Evolutionary conservation across 2,113 vertebrate genomes (phyloP).

Genomic region (Gallinago paraguaiae): DNA sequence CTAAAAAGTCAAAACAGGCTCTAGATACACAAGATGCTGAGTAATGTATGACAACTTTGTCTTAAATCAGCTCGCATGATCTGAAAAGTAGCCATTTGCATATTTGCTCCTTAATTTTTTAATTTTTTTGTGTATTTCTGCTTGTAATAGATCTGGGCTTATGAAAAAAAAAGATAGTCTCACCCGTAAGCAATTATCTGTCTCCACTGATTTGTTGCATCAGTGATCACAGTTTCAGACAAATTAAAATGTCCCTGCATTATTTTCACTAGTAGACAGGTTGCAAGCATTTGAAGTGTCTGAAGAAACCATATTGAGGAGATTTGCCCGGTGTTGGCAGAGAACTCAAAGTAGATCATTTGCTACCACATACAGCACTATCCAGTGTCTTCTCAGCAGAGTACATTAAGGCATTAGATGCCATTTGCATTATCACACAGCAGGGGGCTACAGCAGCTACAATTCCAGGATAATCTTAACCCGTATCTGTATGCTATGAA

Average conservation of each 20-base stretch:
- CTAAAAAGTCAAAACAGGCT: neutral
- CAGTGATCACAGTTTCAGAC: slow-evolving; percentile 1
- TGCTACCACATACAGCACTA: slow-evolving; percentile 5
- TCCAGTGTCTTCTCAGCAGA: neutral
- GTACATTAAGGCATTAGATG: slow-evolving; percentile 69
- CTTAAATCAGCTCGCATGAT: neutral
- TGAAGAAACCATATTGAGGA: neutral
- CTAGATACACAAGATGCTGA: neutral
- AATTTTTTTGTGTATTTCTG: neutral
- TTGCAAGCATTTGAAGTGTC: neutral
- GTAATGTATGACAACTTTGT: neutral
- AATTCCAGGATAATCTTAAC: slow-evolving; percentile 67
- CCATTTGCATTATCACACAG: slow-evolving; percentile 82
- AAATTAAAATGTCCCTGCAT: slow-evolving; percentile 12
- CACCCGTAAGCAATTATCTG: neutral
- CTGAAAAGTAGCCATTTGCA: neutral
- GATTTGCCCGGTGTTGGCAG: neutral
- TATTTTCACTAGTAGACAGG: neutral
- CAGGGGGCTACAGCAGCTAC: slow-evolving; percentile 80
- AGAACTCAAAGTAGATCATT: neutral
- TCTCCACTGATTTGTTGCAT: slow-evolving; percentile 8
- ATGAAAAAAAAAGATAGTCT: neutral
- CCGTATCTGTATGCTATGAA: slow-evolving; percentile 18
- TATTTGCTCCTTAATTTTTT: neutral
- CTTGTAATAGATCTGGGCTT: neutral